Percentiles rank a stretch among this genome's conserved stretches.
Conservation (phyloP, 1,140 invertebrate genomes). For the Riptortus pedestris region DNA sequence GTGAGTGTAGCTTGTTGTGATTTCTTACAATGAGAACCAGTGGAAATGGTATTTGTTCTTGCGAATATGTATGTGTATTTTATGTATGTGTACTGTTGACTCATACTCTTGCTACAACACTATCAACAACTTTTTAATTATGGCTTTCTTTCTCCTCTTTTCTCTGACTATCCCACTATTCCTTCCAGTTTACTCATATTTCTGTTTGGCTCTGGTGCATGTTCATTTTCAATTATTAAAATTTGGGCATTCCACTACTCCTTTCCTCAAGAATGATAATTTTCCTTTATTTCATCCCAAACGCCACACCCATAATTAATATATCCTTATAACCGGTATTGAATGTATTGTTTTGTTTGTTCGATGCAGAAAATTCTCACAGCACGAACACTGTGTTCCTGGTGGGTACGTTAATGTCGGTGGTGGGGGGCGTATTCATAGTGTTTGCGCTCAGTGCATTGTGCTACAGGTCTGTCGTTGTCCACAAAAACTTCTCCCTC, state of each 20-base stretch:
- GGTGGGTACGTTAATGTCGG: slow-evolving; percentile 93
- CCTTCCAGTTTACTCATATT: neutral
- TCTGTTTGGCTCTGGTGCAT: neutral
- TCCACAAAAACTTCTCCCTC: slow-evolving; percentile 94
- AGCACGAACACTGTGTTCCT: slow-evolving; percentile 91
- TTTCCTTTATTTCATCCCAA: neutral
- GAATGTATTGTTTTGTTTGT: slow-evolving; percentile 22
- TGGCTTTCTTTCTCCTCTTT: neutral
- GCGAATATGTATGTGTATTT: neutral
- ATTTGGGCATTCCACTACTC: neutral
- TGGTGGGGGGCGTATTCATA: slow-evolving; percentile 96
- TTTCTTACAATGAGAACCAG: slow-evolving; percentile 1
- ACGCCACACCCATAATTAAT: slow-evolving; percentile 8
- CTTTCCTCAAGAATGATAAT: neutral
- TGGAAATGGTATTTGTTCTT: slow-evolving; percentile 2
- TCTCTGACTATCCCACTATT: neutral
- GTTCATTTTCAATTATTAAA: neutral
- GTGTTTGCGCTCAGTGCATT: slow-evolving; percentile 95
- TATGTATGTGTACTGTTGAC: slow-evolving; percentile 3
- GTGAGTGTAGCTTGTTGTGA: slow-evolving; percentile 7
- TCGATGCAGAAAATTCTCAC: slow-evolving; percentile 73
- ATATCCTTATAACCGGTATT: neutral
- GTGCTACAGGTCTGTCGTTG: slow-evolving; percentile 98
- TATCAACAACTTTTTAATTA: neutral
- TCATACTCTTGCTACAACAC: neutral